A percentile compares a stretch with the other conserved stretches of the same genome.
Conservation (phyloP, 1,140 invertebrate species). For the Drosophila ananassae region DNA sequence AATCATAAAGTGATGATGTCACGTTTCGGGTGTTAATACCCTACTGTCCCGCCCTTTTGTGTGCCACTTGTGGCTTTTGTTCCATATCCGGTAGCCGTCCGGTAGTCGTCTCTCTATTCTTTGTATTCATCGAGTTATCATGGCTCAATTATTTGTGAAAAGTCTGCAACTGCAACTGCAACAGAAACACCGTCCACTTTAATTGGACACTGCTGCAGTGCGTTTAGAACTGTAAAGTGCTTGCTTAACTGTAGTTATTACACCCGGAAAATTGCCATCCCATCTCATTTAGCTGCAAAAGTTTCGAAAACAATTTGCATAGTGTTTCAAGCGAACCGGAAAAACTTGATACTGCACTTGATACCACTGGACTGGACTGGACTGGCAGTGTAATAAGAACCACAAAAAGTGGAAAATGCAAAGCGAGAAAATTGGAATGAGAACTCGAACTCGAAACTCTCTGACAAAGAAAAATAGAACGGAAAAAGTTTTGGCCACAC, state of each 20-base stretch:
- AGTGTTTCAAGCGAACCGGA: constrained; percentile 34
- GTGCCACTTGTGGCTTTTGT: constrained; percentile 29
- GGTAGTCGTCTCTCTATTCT: constrained; percentile 21
- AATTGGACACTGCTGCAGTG: background rate
- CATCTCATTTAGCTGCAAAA: constrained; percentile 34
- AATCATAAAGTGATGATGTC: constrained; percentile 52
- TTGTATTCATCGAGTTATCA: constrained; percentile 11
- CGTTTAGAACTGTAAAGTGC: constrained; percentile 12
- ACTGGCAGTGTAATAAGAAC: background rate
- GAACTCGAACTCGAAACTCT: background rate
- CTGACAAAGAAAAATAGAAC: constrained; percentile 25
- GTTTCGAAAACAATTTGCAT: constrained; percentile 66
- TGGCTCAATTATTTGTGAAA: constrained; percentile 47
- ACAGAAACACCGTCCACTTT: constrained; percentile 4
- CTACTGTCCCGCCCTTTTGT: constrained; percentile 3
- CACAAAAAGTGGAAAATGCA: constrained; percentile 20
- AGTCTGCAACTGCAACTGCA: constrained; percentile 12
- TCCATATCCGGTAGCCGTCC: constrained; percentile 54
- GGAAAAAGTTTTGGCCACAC: constrained; percentile 43
- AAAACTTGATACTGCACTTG: constrained; percentile 31
- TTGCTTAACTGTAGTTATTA: constrained; percentile 19
- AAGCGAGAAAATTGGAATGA: constrained; percentile 5
- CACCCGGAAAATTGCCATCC: constrained; percentile 31
- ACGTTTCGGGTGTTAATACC: constrained; percentile 47
- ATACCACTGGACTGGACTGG: no score